Evolutionary conservation across 2,888 invertebrate genomes (phyloP).

Genomic region (Drosophila ezoana): DNA sequence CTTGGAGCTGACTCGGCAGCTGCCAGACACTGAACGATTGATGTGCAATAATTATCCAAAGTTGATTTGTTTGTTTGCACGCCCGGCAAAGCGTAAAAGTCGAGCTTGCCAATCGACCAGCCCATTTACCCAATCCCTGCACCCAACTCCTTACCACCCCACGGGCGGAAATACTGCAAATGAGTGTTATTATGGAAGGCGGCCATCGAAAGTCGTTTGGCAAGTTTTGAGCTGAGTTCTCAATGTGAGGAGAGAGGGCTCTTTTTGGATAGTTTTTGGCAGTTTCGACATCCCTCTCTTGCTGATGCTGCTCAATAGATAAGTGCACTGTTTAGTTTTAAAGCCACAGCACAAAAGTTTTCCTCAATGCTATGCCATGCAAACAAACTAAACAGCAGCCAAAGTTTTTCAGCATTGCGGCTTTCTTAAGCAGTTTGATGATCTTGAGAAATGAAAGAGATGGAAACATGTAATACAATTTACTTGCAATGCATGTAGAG

Average conservation of each 20-base stretch:
- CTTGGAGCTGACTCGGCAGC: conserved; percentile 57
- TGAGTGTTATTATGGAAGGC: conserved; percentile 70
- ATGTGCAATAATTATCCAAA: conserved; percentile 83
- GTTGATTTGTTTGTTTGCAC: conserved; percentile 83
- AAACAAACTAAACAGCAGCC: conserved; percentile 45
- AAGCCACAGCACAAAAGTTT: conserved; percentile 75
- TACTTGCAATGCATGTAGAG: not conserved
- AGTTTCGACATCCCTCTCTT: conserved; percentile 51
- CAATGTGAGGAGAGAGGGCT: conserved; percentile 21
- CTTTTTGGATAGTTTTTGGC: conserved; percentile 70
- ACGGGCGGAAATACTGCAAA: conserved; percentile 60
- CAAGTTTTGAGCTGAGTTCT: conserved; percentile 60
- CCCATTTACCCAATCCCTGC: conserved; percentile 13
- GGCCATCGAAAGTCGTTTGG: conserved; percentile 60
- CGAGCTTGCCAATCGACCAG: conserved; percentile 73
- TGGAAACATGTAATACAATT: not conserved
- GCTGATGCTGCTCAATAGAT: conserved; percentile 69
- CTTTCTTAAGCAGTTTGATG: conserved; percentile 50
- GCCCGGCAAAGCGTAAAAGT: conserved; percentile 74
- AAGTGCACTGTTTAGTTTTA: conserved; percentile 77
- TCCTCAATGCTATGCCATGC: conserved; percentile 25
- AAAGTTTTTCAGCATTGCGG: conserved; percentile 58
- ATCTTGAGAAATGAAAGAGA: conserved; percentile 16
- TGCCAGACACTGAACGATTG: conserved; percentile 73
- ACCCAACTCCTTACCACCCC: too few species aligned